Conservation (phyloP, 2,888 invertebrate species). For the Dioctria linearis region DNA sequence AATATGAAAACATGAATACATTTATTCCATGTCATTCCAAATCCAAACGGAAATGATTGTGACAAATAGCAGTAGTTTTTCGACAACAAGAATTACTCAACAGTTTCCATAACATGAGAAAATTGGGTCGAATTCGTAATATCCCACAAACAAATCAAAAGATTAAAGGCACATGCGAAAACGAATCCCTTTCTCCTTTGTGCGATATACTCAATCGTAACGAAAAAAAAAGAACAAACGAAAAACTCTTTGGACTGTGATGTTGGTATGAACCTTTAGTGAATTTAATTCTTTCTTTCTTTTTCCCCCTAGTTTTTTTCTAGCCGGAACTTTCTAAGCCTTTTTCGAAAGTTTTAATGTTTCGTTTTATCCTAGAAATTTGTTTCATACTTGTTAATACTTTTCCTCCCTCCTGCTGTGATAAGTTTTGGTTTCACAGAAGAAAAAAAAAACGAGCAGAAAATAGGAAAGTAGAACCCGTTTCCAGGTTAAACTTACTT, state of each 20-base stretch:
- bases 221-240: conserved; percentile 13
- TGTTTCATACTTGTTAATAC: conserved; percentile 50
- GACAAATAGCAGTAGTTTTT: conserved; percentile 22
- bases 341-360: conserved; percentile 44
- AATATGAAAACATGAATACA: too few species aligned
- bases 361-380: conserved; percentile 40
- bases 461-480: too few species aligned
- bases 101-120: neutral
- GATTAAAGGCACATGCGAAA: conserved; percentile 34
- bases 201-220: conserved; percentile 11
- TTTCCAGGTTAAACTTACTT: too few species aligned
- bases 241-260: conserved; percentile 2
- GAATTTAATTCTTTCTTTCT: conserved; percentile 41
- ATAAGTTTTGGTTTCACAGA: neutral
- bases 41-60: conserved; percentile 19
- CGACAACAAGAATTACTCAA: neutral
- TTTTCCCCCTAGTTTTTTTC: too few species aligned
- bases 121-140: conserved; percentile 30
- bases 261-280: neutral
- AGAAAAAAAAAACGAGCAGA: too few species aligned
- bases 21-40: neutral
- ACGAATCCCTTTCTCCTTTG: conserved; percentile 21
- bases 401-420: conserved; percentile 9
- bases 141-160: conserved; percentile 31
- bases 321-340: conserved; percentile 26